A percentile compares a stretch with the other conserved stretches of the same genome.
These are phyloP conservation scores for Odontocolon sp. DNA, from an alignment of 2,888 invertebrate genomes.

Conservation along the genomic window DNA sequence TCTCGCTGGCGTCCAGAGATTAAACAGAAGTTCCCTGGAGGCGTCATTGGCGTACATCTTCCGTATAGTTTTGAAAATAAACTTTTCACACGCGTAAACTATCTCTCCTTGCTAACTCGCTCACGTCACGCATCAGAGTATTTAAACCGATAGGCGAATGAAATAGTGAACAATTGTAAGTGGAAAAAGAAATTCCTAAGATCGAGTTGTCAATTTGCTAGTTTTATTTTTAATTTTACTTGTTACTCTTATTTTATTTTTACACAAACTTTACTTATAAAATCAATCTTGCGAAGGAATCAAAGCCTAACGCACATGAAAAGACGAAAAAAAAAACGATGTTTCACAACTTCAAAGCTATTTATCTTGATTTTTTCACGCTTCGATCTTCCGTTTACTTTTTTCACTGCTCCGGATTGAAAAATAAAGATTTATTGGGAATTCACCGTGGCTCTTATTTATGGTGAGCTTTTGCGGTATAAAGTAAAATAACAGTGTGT, in stretches of 20 bases:
- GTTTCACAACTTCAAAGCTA: neutral
- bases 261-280: neutral
- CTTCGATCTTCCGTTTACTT: neutral
- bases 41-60: neutral
- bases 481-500: neutral
- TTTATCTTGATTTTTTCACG: conserved; percentile 8
- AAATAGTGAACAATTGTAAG: neutral
- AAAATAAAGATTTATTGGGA: conserved; percentile 41
- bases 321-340: neutral
- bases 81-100: conserved; percentile 13
- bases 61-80: conserved; percentile 33
- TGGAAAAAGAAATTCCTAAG: neutral
- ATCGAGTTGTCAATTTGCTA: too few relatives aligned
- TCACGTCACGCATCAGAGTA: conserved; percentile 6
- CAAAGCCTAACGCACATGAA: neutral
- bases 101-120: neutral
- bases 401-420: conserved; percentile 9
- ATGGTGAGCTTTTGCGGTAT: conserved; percentile 15
- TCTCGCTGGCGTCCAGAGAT: neutral
- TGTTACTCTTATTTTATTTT: too few relatives aligned
- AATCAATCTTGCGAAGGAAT: neutral
- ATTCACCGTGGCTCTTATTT: conserved; percentile 33
- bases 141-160: neutral
- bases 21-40: neutral
- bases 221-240: too few relatives aligned